These are phyloP conservation scores for Conomelus anceps DNA, from an alignment of 2,888 invertebrate species.

Conservation along the genomic window DNA sequence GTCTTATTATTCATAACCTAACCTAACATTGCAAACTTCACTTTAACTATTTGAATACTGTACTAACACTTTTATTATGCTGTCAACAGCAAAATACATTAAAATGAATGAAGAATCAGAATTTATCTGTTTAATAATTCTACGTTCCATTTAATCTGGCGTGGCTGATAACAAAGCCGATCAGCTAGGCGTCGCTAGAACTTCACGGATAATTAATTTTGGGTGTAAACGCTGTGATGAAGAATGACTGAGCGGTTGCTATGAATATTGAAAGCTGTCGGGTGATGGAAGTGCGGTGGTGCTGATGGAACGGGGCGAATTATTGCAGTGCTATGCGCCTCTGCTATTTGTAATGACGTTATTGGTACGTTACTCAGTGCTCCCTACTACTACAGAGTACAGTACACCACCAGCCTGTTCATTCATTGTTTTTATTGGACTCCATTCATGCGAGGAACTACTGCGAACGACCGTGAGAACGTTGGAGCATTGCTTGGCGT, in stretches of 20 bases:
- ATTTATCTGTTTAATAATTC: not conserved
- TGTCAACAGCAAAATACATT: too few relatives aligned
- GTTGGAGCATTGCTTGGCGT: too few relatives aligned
- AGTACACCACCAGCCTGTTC: too few relatives aligned
- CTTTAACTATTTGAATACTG: too few relatives aligned
- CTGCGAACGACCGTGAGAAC: not conserved
- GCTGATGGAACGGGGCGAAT: not conserved
- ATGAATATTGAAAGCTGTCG: not conserved
- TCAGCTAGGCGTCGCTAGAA: not conserved
- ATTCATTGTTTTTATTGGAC: not conserved
- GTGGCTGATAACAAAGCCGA: not conserved
- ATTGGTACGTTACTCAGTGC: not conserved
- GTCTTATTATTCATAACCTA: too few relatives aligned
- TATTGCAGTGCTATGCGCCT: not conserved
- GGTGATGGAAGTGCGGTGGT: too few relatives aligned
- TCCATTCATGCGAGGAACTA: not conserved
- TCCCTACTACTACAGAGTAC: not conserved
- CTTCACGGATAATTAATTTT: not conserved
- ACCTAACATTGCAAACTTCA: too few relatives aligned
- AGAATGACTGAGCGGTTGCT: not conserved
- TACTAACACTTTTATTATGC: too few relatives aligned
- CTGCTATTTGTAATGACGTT: not conserved
- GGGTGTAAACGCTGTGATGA: not conserved
- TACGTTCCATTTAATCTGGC: not conserved
- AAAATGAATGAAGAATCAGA: not conserved